Evolutionary conservation across 2,113 vertebrate species (phyloP).

Genomic region (Tyrannus savana): DNA sequence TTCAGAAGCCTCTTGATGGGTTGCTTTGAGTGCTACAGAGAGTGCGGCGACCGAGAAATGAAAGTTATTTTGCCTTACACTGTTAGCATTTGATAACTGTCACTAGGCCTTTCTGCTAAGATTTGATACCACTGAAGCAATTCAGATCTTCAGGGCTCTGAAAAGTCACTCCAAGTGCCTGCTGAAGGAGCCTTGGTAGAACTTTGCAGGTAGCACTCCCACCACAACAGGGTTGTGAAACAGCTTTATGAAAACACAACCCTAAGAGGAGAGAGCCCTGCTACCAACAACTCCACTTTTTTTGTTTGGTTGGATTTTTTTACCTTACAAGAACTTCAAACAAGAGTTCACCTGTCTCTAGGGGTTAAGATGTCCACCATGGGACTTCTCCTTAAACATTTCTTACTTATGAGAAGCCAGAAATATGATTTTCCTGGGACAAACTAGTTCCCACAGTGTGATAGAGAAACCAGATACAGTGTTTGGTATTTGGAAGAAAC

Average conservation of each 20-base stretch:
- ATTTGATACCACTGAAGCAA: neutral
- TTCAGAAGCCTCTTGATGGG: neutral
- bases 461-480: neutral
- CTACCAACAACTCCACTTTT: neutral
- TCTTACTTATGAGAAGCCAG: neutral
- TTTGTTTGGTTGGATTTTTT: no score
- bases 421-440: neutral
- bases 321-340: neutral
- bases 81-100: neutral
- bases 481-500: neutral
- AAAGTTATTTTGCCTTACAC: neutral
- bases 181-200: neutral
- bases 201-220: neutral
- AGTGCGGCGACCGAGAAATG: rapidly evolving
- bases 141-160: neutral
- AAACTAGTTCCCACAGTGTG: neutral
- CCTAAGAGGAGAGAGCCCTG: neutral
- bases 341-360: neutral
- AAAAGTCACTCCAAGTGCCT: neutral
- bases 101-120: neutral
- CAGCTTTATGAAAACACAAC: neutral
- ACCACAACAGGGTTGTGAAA: neutral
- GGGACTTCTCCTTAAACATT: neutral
- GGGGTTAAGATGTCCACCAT: neutral
- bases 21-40: neutral